Base-by-base conservation (phyloP, 92 coral and sea anemone species). In the Chrysogorgia sp. region DNA sequence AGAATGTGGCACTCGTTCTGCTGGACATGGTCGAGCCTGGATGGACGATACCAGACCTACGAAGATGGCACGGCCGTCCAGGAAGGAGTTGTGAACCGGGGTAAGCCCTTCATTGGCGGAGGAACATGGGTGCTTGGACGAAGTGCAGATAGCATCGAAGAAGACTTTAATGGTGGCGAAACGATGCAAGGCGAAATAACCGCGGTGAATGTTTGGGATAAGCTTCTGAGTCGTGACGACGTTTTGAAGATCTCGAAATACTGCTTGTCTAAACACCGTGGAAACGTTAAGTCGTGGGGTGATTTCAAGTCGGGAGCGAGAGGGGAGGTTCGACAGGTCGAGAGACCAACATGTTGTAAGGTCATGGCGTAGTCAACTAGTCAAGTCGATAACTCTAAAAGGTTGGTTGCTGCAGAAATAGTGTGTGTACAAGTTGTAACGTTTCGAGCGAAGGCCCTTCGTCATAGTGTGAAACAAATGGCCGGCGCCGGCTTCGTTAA, bases 1-100 rank as follows among this genome's bases (percentile, higher is more conserved):
- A 12, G 43, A 32, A 63, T 28, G 13, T 63, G 69, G 69, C 69
- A 63, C 14, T 63, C 69, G 21, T 63, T 63, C 12, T 63, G 69
- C n/a, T 30, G 69, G 69, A 63, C 24, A 0, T 31, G 47, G 69
- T 29, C 69, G 17, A 63, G 43, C 40, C 43, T 40, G 28, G 43
- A 63, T 19, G 69, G 40, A 63, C 20, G 20, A 9, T 31, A 63
- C 20, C 7, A 24, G 32, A 31, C 40, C 1, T 63, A 63, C 47
- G 40, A 63, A 34, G 69, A 63, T 43, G 69, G 69, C 26, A 2
- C 28, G 40, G 43, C 32, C 23, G 23, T 63, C 21, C 7, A 28
- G 12, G 2, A 34, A 0, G 22, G 69, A 7, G 69, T 31, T 26
- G 20, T 63, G 14, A 30, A 33, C 6, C 69, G 69, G 20, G 69